Evolutionary conservation across 2,888 invertebrate genomes (phyloP), one percentile per base, ranked within the genome.

Genomic region (Morpho helenor): DNA sequence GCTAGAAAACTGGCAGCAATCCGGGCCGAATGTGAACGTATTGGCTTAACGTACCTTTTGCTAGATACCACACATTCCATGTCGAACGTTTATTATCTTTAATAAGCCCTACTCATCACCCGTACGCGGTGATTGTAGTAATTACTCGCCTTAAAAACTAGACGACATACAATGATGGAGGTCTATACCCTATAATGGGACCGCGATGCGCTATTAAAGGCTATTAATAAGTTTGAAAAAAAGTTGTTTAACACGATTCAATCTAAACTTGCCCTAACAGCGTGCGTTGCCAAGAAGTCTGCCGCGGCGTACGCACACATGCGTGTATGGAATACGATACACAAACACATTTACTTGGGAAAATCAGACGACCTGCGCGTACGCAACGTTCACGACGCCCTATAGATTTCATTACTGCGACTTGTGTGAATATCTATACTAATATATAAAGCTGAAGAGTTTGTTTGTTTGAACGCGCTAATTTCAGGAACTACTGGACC

Each of bases 241-340:
- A 69, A 66, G 61, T 56, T 50, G 63, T 60, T 57, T 53, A 58
- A 61, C 63, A 62, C 55, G 55, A 47, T 62, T 61, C 64, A 59
- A 58, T 68, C 61, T 70, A 66, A 64, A 66, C 63, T 57, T 56
- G 62, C 62, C 69, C 63, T 67, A 66, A 66, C 57, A 59, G 64
- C 58, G 69, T 72, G 72, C 72, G 83, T 77, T 79, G 84, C 84
- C 84, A 80, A 70, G 75, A 73, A 77, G 84, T 84, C 84, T 84
- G 74, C 77, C 76, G 70, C 73, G 74, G 69, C 71, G 57, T 67
- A 68, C 72, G 68, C 78, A 72, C 79, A 74, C 77, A 67, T 66
- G 59, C 66, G 58, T 68, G 59, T 60, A 3, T 63, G 78, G 76
- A 80, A 82, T 80, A 73, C 72, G 79, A 82, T 76, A 75, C 74